These are phyloP conservation scores for Ophioninae sp. DNA, from an alignment of 2,888 invertebrate species.

Conservation along the genomic window DNA sequence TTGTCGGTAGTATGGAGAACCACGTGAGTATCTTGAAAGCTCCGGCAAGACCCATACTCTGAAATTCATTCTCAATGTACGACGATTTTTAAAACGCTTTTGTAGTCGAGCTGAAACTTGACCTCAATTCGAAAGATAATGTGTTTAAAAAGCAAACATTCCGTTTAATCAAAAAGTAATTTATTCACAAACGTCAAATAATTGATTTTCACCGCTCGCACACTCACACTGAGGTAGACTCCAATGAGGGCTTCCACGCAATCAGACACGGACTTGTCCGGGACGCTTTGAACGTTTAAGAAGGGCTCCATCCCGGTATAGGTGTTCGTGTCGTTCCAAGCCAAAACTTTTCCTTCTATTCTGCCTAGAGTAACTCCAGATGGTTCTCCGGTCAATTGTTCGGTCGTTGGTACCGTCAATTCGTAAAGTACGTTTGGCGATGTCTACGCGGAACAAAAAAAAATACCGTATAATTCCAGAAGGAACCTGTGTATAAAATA, in stretches of 20 bases:
- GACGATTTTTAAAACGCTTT: not conserved
- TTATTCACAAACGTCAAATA: too few relatives aligned
- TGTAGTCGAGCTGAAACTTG: not conserved
- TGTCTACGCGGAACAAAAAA: slow-evolving; percentile 73
- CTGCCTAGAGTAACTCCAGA: slow-evolving; percentile 72
- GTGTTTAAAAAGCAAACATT: too few relatives aligned
- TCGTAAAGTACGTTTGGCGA: slow-evolving; percentile 82
- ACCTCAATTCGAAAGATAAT: too few relatives aligned
- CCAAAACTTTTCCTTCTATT: slow-evolving; percentile 74
- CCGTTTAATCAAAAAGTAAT: too few relatives aligned
- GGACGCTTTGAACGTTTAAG: slow-evolving; percentile 81
- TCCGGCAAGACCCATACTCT: slow-evolving; percentile 82
- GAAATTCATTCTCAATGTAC: slow-evolving; percentile 36
- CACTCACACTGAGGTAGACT: slow-evolving; percentile 84
- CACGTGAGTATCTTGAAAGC: slow-evolving; percentile 85
- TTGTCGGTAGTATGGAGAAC: slow-evolving; percentile 84
- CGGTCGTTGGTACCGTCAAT: slow-evolving; percentile 80
- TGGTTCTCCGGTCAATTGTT: slow-evolving; percentile 80
- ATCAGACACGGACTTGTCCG: slow-evolving; percentile 90
- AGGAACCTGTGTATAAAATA: not conserved
- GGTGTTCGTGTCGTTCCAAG: slow-evolving; percentile 75
- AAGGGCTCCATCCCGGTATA: slow-evolving; percentile 82
- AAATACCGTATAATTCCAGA: not conserved
- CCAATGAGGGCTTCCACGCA: slow-evolving; percentile 93
- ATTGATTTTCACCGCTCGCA: not conserved